Base-by-base conservation (phyloP, 2,888 invertebrate species). In the Euzetes globulus region DNA sequence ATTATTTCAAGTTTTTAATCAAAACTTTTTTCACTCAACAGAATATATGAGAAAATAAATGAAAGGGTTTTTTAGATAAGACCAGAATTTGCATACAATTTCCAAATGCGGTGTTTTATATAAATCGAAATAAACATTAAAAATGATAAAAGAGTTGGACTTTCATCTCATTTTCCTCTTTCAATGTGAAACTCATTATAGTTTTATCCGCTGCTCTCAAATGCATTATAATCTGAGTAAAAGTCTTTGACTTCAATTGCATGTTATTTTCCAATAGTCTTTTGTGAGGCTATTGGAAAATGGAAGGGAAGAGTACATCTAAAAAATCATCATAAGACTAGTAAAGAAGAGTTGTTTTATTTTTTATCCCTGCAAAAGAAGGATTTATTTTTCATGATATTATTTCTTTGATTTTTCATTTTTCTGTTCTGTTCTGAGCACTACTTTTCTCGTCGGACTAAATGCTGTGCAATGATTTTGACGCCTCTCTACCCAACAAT, bases 351-450 rank as follows among this genome's bases (percentile, higher is more conserved):
- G 19, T 68, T 63, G 22, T 45, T 11, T 22, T 11, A 6, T n/a
- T n/a, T 25, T 19, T n/a, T 37, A 13, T 19, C n/a, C 29, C 6
- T 47, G 37, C n/a, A 58, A 29, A 65, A 37, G 37, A 65, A 13
- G 47, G 47, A 47, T 47, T 70, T 70, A 70, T 70, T 70, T 70
- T 70, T 70, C 70, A 70, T 45, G 47, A 4, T n/a, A 47, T 45
- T 70, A 25, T 70, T 45, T 19, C 55, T 22, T 13, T 55, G 55
- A 22, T 22, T 22, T 50, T 17, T 17, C 50, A n/a, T n/a, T 50
- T 19, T n/a, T 7, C 41, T 41, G 41, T 50, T n/a, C n/a, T n/a
- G n/a, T n/a, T n/a, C n/a, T 4, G 50, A 50, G 50, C 3, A n/a
- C n/a, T 19, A n/a, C 50, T 50, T n/a, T 19, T n/a, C 19, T 50